Percentiles rank a stretch among this genome's conserved stretches.
Conservation (phyloP, 1,140 invertebrate species). For the Euschistus heros region DNA sequence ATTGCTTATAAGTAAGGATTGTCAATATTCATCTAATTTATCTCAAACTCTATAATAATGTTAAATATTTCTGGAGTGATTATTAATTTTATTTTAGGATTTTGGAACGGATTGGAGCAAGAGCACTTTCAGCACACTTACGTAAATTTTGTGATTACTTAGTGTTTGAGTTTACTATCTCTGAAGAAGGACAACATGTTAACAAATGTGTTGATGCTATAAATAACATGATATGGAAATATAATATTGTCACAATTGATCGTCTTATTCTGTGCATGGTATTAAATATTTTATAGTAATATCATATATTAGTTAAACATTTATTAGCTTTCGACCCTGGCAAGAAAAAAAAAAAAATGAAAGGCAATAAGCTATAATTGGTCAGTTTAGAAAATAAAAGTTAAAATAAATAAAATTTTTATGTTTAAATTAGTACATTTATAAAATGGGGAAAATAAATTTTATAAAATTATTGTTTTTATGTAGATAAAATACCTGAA, state of each 20-base stretch:
- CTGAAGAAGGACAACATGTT: conserved; percentile 68
- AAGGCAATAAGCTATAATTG: background rate
- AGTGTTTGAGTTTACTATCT: conserved; percentile 81
- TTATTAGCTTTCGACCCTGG: no score
- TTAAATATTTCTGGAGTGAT: background rate
- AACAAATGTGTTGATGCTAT: conserved; percentile 90
- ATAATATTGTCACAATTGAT: conserved; percentile 91
- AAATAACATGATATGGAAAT: conserved; percentile 95
- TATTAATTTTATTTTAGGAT: conserved; percentile 48
- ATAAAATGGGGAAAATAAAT: no score
- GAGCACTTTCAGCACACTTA: conserved; percentile 78
- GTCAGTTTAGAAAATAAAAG: background rate
- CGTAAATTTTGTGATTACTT: conserved; percentile 92
- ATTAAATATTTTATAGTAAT: conserved; percentile 33
- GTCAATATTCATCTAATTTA: background rate
- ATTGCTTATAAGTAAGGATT: conserved; percentile 81
- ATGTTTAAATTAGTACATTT: no score
- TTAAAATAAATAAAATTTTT: background rate
- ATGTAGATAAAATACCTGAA: no score
- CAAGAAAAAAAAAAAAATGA: no score
- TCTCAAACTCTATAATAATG: background rate
- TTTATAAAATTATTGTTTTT: no score
- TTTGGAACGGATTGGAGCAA: conserved; percentile 81
- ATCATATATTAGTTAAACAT: no score
- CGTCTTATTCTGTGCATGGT: conserved; percentile 78